Evolutionary conservation across 2,888 invertebrate genomes (phyloP).

Genomic region (Eutolmus rufibarbis): DNA sequence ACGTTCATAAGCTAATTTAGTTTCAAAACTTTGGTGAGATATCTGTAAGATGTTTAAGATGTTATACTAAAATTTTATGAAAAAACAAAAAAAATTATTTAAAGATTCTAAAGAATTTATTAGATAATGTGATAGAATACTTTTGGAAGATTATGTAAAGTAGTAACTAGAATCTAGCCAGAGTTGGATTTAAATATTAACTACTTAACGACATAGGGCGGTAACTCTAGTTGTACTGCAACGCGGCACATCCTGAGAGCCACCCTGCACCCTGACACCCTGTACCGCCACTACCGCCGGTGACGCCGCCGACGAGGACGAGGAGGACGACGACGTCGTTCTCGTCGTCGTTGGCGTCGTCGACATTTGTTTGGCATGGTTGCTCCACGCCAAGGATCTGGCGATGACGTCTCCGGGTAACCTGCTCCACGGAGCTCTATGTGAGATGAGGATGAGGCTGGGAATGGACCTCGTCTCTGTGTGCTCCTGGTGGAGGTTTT

Average conservation of each 20-base stretch:
- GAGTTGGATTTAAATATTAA: neutral
- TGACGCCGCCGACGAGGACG: neutral
- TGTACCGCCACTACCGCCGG: neutral
- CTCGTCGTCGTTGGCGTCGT: neutral
- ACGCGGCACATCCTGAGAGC: neutral
- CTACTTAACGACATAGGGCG: neutral
- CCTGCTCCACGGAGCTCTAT: conserved; percentile 6
- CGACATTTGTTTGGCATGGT: neutral
- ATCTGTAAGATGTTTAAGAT: too few species aligned
- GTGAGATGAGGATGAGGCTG: neutral
- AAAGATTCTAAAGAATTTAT: neutral
- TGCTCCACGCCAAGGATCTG: neutral
- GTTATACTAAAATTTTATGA: too few species aligned
- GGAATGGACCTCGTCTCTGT: neutral
- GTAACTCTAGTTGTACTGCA: neutral
- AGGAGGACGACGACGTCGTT: neutral
- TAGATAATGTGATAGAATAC: neutral
- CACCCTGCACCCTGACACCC: neutral
- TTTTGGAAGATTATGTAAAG: neutral
- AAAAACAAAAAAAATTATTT: too few species aligned
- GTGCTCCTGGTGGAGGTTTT: neutral
- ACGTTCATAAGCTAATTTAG: too few species aligned
- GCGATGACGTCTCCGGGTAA: conserved; percentile 30
- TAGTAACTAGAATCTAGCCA: neutral
- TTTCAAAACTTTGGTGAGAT: too few species aligned